Evolutionary conservation across 2,888 invertebrate genomes (phyloP).

Genomic region (Pycnomerus fuliginosus): DNA sequence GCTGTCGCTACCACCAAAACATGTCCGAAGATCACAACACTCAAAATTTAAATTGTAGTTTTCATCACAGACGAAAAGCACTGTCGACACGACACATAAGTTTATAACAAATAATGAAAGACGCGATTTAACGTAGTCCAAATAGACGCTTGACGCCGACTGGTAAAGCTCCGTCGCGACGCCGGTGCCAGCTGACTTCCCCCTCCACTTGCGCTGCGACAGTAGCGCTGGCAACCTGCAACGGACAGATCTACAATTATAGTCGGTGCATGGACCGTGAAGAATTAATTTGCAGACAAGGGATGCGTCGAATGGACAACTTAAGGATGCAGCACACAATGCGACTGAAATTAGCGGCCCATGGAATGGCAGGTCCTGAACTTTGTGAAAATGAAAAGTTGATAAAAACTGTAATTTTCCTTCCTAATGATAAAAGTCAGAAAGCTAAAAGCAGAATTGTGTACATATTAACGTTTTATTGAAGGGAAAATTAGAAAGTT

Average conservation of each 20-base stretch:
- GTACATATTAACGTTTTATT: too few relatives aligned
- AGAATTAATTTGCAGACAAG: conserved; percentile 43
- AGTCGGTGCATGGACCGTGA: conserved; percentile 37
- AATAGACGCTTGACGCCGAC: conserved; percentile 58
- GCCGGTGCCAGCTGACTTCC: conserved; percentile 53
- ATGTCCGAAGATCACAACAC: conserved; percentile 33
- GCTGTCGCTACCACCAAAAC: conserved; percentile 36
- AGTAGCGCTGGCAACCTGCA: conserved; percentile 52
- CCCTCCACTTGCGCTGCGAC: conserved; percentile 44
- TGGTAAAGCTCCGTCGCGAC: conserved; percentile 57
- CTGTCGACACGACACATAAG: conserved; percentile 24
- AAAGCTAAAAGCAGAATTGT: too few relatives aligned
- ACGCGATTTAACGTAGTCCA: conserved; percentile 20
- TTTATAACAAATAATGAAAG: conserved; percentile 23
- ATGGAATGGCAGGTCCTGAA: conserved; percentile 4
- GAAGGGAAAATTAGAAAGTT: too few relatives aligned
- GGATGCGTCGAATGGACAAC: conserved; percentile 13
- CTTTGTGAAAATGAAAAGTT: conserved; percentile 3
- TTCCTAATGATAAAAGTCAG: conserved; percentile 1
- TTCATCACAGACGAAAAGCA: conserved; percentile 39
- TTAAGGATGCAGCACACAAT: conserved; percentile 11
- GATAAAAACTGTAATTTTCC: not conserved
- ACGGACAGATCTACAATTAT: conserved; percentile 46
- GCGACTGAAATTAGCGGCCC: conserved; percentile 7
- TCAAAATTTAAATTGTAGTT: conserved; percentile 27